Base-by-base conservation (phyloP, 2,888 invertebrate species). In the Clepsis dumicolana region DNA sequence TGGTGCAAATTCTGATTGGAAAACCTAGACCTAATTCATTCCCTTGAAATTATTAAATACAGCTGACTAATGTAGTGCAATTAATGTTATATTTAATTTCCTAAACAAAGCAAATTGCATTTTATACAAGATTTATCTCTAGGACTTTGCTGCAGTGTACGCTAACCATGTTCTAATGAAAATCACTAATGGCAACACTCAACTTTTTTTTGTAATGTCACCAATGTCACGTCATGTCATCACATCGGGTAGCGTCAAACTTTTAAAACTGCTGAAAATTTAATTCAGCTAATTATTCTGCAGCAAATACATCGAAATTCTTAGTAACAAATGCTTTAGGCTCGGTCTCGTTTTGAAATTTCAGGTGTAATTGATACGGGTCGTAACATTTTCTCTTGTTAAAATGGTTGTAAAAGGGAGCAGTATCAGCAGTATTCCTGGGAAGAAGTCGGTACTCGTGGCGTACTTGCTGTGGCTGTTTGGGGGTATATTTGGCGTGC, bases 401-500 rank as follows among this genome's bases (percentile, higher is more conserved):
- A 72, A 72, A 75, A 83, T 83, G 81, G 73, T 74, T 70, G 69
- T 70, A 61, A 80, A 74, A 73, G 72, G 69, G 61, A 71, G 70
- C 61, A 77, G 63, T 72, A 81, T 82, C 80, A 71, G 70, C 61
- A 77, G 63, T 72, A 81, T 82, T 80, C 70, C 74, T 8, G 72
- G 74, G 54, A 78, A 88, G 72, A 96, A 96, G 81, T 96, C 95
- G 1, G 84, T 96, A 10, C 81, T 96, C 60, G 82, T 95, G 78
- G 95, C 99, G 0, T 99, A 98, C 82, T 70, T 98, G 0, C 90
- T 96, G 48, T 99, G 98, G 98, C 80, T 98, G 0, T 94, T 98
- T 75, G 98, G 98, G 18, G 99, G 99, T 4, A 88, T 97, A 77
- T 96, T 98, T 75, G 99, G 99, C 0, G 89, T 97, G 4, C 99